Evolutionary conservation across 2,797 vertebrate species (phyloP), one percentile per base, ranked within the genome.

Genomic region (Myiotriccus ornatus): DNA sequence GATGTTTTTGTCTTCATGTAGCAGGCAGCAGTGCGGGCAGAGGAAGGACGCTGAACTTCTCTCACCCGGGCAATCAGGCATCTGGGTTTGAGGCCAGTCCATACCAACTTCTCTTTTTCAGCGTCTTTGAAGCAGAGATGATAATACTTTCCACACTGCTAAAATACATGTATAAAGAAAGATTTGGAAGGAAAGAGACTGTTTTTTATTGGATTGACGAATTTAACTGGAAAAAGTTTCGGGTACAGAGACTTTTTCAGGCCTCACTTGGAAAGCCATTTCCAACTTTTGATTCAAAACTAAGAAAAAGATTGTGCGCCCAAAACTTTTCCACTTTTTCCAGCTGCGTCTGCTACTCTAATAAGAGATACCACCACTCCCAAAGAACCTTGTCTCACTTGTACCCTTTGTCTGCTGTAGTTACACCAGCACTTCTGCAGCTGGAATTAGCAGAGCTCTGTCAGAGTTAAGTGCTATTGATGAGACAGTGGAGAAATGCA

Each of bases 281-380:
- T 73, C 49, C 64, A 92, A 64, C 60, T 32, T 87, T 82, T 60
- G 44, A 65, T 85, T 80, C 64, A 74, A 83, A 77, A 35, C 62
- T 68, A 49, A 70, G 78, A 23, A 75, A 68, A 83, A 46, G 9
- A 44, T 8, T 22, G 19, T n/a, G 49, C 2, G 2, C 57, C 69
- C 55, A 57, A 76, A 86, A 82, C 27, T 84, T 68, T 55, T 71
- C 69, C 2, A 6, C 41, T 83, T 95, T 96, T 94, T 79, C 89
- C 91, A 85, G 59, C 56, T 87, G 81, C 84, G 76, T 84, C 87
- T 85, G 84, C 73, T 77, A 43, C 73, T 78, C 76, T 60, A 67
- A 34, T 32, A 80, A 50, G 64, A 91, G 75, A 85, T 43, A 64
- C 34, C 3, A 1, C 22, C 30, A 41, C 56, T 80, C 68, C 71